Percentiles rank a stretch among this genome's conserved stretches.
Evolutionary conservation across 92 coral and sea anemone genomes (phyloP).

Genomic region (Scolanthus callimorphus): DNA sequence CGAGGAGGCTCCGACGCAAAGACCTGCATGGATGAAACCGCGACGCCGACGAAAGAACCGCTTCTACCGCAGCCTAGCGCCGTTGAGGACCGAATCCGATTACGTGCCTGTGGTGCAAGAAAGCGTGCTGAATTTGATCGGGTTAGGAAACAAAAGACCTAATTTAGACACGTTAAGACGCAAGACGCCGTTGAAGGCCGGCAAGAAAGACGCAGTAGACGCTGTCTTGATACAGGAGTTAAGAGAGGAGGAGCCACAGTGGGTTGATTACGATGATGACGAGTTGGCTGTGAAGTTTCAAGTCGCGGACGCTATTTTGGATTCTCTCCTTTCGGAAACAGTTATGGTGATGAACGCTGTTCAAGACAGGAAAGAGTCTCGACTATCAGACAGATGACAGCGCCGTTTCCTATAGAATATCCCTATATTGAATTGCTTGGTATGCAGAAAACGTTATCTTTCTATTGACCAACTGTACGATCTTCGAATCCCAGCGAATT

Average conservation of each 20-base stretch:
- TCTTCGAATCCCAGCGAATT: too few relatives aligned
- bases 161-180: constrained; percentile 85
- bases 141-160: constrained; percentile 86
- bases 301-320: constrained; percentile 95
- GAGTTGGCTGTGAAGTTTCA: constrained; percentile 95
- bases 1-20: constrained; percentile 68
- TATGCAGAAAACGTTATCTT: too few relatives aligned
- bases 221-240: constrained; percentile 94
- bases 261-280: constrained; percentile 99
- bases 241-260: constrained; percentile 94
- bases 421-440: too few relatives aligned
- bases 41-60: constrained; percentile 84
- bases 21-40: constrained; percentile 92
- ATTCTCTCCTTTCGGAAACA: constrained; percentile 81
- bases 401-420: too few relatives aligned
- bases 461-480: too few relatives aligned
- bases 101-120: constrained; percentile 71
- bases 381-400: too few relatives aligned
- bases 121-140: constrained; percentile 78
- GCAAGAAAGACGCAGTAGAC: constrained; percentile 94
- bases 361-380: constrained; percentile 67
- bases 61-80: constrained; percentile 64
- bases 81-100: constrained; percentile 60
- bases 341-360: constrained; percentile 93
- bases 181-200: constrained; percentile 92